These are phyloP conservation scores for Cephalotes varians DNA, from an alignment of 2,888 invertebrate genomes.

Conservation along the genomic window DNA sequence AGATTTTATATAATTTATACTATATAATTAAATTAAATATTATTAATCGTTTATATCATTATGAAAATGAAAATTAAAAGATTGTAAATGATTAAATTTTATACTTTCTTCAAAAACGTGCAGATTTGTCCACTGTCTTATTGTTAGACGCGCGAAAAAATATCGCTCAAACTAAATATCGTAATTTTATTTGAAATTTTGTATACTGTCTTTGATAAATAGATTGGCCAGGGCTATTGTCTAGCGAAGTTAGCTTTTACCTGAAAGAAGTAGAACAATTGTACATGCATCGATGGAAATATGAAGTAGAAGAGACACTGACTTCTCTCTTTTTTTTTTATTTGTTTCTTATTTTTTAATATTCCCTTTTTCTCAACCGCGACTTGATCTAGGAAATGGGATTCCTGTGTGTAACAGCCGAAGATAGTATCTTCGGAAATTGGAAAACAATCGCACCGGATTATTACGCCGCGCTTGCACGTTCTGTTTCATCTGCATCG, in stretches of 20 bases:
- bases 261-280: slow-evolving; percentile 28
- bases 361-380: not conserved
- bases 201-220: slow-evolving; percentile 5
- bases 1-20: not conserved
- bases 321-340: not conserved
- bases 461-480: slow-evolving; percentile 19
- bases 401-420: slow-evolving; percentile 17
- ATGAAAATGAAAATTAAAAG: not conserved
- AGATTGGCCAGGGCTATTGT: slow-evolving; percentile 15
- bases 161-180: not conserved
- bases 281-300: slow-evolving; percentile 43
- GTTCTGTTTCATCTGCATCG: slow-evolving; percentile 35
- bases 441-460: slow-evolving; percentile 32
- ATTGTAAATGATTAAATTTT: not conserved
- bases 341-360: slow-evolving; percentile 6
- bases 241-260: slow-evolving; percentile 18
- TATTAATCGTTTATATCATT: no score
- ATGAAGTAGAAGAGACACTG: slow-evolving; percentile 24
- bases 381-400: slow-evolving; percentile 26
- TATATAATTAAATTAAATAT: no score
- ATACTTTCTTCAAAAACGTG: not conserved
- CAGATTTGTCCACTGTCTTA: not conserved
- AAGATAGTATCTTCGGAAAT: slow-evolving; percentile 51
- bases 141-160: not conserved
- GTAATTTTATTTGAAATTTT: not conserved